Evolutionary conservation across 1,140 invertebrate genomes (phyloP).

Genomic region (Diorhabda sublineata): DNA sequence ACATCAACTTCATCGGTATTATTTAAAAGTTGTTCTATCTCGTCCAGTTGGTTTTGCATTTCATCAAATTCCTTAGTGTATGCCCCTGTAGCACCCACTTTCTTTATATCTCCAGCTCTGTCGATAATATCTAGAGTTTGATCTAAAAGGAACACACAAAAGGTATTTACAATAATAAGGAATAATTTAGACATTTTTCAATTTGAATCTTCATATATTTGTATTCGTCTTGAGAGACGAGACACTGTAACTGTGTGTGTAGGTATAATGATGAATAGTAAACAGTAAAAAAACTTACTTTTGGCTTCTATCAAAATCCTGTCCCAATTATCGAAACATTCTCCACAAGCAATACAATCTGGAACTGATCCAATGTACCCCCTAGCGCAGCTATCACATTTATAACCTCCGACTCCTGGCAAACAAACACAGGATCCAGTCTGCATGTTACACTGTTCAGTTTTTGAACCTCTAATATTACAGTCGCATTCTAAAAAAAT

Average conservation of each 20-base stretch:
- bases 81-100: constrained; percentile 87
- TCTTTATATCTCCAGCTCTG: constrained; percentile 85
- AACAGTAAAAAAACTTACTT: constrained; percentile 31
- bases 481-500: constrained; percentile 73
- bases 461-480: constrained; percentile 77
- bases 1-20: constrained; percentile 57
- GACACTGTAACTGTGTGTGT: too few relatives aligned
- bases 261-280: neutral
- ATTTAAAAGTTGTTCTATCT: constrained; percentile 72
- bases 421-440: constrained; percentile 87
- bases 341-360: constrained; percentile 89
- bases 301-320: constrained; percentile 66
- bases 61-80: constrained; percentile 90
- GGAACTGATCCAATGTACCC: constrained; percentile 90
- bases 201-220: too few relatives aligned
- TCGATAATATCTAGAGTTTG: constrained; percentile 72
- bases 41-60: constrained; percentile 80
- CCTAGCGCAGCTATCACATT: constrained; percentile 92
- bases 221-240: too few relatives aligned
- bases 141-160: constrained; percentile 48
- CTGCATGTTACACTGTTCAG: constrained; percentile 78
- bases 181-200: too few relatives aligned
- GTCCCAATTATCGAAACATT: constrained; percentile 99
- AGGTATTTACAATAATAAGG: neutral
- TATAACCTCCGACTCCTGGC: constrained; percentile 88